Conservation (phyloP, 35 echinoderm and acorn worm genomes). For the Diadema setosum region DNA sequence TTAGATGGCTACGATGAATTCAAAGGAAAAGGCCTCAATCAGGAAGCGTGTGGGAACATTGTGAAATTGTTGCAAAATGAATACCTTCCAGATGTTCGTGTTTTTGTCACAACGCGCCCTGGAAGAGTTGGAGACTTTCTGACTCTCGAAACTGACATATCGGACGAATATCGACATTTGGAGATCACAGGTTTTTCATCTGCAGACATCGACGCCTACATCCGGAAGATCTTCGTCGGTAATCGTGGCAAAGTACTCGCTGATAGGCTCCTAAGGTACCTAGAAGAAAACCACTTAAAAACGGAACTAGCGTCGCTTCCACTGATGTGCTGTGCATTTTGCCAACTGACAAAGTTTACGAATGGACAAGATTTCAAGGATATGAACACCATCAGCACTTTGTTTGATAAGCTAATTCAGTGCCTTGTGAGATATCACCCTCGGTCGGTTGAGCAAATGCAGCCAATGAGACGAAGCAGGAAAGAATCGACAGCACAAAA, state of each 20-base stretch:
- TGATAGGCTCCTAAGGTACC: neutral
- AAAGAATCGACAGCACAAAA: neutral
- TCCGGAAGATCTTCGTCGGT: conserved; percentile 19
- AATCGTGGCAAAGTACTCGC: neutral
- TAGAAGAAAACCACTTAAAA: conserved; percentile 13
- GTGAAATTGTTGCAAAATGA: conserved; percentile 24
- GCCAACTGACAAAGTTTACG: conserved; percentile 22
- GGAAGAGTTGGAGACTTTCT: conserved; percentile 9
- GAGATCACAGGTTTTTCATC: conserved; percentile 17
- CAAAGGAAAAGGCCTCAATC: conserved; percentile 18
- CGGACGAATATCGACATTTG: conserved; percentile 9
- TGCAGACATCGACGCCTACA: neutral
- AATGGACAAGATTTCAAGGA: conserved; percentile 40
- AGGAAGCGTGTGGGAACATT: conserved; percentile 1
- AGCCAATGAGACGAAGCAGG: neutral
- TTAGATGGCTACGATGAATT: conserved; percentile 63
- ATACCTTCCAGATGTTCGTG: neutral
- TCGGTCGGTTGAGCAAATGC: neutral
- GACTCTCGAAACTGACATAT: neutral
- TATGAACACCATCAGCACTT: conserved; percentile 13
- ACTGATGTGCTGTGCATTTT: neutral
- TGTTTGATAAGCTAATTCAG: neutral
- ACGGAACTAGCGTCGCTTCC: neutral
- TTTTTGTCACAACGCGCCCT: conserved; percentile 36
- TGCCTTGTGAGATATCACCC: neutral